A percentile compares a stretch with the other conserved stretches of the same genome.
Conservation (phyloP, 2,113 vertebrate genomes). For the Helogale parvula region DNA sequence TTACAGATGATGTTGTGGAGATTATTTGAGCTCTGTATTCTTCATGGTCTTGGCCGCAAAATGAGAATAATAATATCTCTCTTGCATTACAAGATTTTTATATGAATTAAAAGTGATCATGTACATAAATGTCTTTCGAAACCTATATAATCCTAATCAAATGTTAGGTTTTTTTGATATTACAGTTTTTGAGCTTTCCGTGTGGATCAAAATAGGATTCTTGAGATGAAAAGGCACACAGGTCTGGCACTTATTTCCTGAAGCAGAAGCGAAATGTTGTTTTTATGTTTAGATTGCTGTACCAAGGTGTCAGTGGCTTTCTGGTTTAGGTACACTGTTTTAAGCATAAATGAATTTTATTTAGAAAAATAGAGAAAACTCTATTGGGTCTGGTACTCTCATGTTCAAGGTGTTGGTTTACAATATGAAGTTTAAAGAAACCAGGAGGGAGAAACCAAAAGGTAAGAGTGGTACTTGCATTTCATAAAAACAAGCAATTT, state of each 20-base stretch:
- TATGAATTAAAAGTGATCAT: background rate
- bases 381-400: background rate
- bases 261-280: background rate
- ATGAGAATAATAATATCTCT: background rate
- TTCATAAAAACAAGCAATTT: constrained; percentile 56
- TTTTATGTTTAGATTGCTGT: constrained; percentile 6
- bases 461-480: background rate
- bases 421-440: background rate
- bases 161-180: background rate
- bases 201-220: background rate
- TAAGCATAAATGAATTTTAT: background rate
- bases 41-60: background rate
- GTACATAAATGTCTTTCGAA: background rate
- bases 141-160: background rate
- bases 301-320: background rate
- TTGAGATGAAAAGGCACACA: background rate
- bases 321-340: background rate
- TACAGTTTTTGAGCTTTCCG: background rate
- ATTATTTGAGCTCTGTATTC: background rate
- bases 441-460: background rate
- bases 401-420: background rate
- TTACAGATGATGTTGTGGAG: background rate
- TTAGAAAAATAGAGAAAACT: background rate
- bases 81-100: background rate
- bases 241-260: constrained; percentile 11